phyloP scores from a whole-genome alignment of 2,888 invertebrate species.

The Lamellibrachia columna region DNA sequence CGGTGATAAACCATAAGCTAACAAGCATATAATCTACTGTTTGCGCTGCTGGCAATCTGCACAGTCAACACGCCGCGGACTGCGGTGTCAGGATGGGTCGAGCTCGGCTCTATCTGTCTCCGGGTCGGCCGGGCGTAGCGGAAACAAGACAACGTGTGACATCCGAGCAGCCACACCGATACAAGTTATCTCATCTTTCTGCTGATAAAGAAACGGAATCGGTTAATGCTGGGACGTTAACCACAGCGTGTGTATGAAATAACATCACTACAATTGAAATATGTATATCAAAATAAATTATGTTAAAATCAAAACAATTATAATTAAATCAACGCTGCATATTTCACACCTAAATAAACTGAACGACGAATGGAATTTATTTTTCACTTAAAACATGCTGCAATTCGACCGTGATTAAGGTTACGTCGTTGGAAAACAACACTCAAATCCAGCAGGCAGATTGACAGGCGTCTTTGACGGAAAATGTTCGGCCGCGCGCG shows the following conservation, averaged over 20 bases:
- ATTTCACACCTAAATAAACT: not conserved
- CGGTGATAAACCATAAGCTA: not conserved
- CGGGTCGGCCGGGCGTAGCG: not conserved
- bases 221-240: no score
- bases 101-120: not conserved
- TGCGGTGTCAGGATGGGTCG: not conserved
- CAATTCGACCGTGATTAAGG: not conserved
- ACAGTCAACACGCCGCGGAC: not conserved
- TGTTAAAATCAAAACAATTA: no score
- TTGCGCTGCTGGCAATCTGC: not conserved
- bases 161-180: not conserved
- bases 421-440: not conserved
- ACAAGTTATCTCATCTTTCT: not conserved
- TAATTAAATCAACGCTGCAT: not conserved
- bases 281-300: no score
- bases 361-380: not conserved
- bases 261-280: no score
- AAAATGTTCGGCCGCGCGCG: not conserved
- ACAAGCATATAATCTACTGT: conserved; percentile 16
- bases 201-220: no score
- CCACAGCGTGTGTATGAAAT: no score
- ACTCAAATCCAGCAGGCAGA: not conserved
- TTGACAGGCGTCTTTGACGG: not conserved
- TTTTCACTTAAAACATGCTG: not conserved
- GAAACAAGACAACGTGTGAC: not conserved